These are phyloP conservation scores for Aphidoletes aphidimyza DNA, from an alignment of 2,888 invertebrate species.

Conservation along the genomic window DNA sequence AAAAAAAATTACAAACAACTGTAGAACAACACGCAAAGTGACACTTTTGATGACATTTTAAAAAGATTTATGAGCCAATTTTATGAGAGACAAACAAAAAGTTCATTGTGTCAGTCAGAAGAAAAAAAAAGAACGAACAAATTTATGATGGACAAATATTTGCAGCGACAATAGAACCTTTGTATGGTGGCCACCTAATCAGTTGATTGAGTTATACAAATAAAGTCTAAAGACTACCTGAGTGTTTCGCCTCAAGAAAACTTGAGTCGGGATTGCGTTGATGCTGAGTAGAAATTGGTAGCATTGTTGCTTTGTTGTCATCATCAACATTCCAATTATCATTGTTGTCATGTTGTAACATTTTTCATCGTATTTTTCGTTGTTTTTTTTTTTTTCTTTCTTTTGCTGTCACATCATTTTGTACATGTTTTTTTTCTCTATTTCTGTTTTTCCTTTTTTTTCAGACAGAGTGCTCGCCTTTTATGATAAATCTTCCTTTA, in stretches of 20 bases:
- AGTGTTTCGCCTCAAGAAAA: not conserved
- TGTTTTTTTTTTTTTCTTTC: slow-evolving; percentile 29
- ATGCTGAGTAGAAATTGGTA: not conserved
- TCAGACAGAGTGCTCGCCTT: not conserved
- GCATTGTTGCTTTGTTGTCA: not conserved
- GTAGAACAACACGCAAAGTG: slow-evolving; percentile 7
- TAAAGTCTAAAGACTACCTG: not conserved
- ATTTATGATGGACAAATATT: slow-evolving; percentile 4
- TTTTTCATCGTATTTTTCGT: too few species aligned
- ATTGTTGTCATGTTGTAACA: slow-evolving; percentile 51
- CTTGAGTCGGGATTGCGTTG: not conserved
- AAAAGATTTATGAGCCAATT: slow-evolving; percentile 20
- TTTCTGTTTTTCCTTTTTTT: not conserved
- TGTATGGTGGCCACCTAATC: slow-evolving; percentile 29
- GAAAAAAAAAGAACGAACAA: not conserved
- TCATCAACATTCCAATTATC: slow-evolving; percentile 53
- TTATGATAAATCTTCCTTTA: slow-evolving; percentile 34
- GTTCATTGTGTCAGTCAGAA: not conserved
- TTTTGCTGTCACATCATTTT: slow-evolving; percentile 4
- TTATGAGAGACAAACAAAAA: not conserved
- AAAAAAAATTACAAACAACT: not conserved
- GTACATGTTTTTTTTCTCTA: not conserved
- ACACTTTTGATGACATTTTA: slow-evolving; percentile 46
- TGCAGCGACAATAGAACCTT: slow-evolving; percentile 22
- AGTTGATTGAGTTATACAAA: slow-evolving; percentile 5